Percentiles rank a stretch among this genome's conserved stretches.
Conservation (phyloP, 2,113 vertebrate genomes). For the Maccullochella peelii region DNA sequence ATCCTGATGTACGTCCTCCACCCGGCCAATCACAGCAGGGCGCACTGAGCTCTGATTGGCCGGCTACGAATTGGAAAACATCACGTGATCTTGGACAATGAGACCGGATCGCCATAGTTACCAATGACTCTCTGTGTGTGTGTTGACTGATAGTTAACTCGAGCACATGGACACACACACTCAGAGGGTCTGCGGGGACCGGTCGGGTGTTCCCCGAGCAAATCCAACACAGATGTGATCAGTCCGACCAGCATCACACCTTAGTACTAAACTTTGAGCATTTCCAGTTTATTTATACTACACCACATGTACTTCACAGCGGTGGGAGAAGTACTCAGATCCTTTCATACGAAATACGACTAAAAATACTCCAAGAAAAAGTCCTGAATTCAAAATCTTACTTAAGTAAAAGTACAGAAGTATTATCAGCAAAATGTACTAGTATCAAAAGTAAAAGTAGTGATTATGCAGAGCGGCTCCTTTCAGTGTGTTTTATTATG, state of each 20-base stretch:
- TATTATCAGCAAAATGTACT: too few relatives aligned
- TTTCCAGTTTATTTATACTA: background rate
- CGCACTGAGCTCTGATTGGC: conserved; percentile 35
- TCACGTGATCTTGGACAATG: conserved; percentile 8
- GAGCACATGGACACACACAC: conserved; percentile 31
- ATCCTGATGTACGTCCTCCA: background rate
- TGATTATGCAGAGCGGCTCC: too few relatives aligned
- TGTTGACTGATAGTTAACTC: background rate
- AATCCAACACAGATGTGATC: conserved; percentile 62
- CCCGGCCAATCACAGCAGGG: conserved; percentile 19
- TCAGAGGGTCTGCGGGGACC: background rate
- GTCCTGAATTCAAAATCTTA: too few relatives aligned
- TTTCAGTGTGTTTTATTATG: too few relatives aligned
- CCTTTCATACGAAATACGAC: too few relatives aligned
- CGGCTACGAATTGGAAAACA: background rate
- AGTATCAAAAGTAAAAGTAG: too few relatives aligned
- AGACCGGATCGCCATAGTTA: conserved; percentile 30
- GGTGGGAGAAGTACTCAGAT: too few relatives aligned
- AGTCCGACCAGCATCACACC: background rate
- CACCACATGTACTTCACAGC: background rate
- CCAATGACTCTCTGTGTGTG: background rate
- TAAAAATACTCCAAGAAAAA: too few relatives aligned
- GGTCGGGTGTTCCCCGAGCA: conserved; percentile 53
- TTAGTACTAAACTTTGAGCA: background rate
- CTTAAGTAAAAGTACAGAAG: too few relatives aligned